Conservation (phyloP, 2,888 invertebrate species). For the Meteorus cinctellus region DNA sequence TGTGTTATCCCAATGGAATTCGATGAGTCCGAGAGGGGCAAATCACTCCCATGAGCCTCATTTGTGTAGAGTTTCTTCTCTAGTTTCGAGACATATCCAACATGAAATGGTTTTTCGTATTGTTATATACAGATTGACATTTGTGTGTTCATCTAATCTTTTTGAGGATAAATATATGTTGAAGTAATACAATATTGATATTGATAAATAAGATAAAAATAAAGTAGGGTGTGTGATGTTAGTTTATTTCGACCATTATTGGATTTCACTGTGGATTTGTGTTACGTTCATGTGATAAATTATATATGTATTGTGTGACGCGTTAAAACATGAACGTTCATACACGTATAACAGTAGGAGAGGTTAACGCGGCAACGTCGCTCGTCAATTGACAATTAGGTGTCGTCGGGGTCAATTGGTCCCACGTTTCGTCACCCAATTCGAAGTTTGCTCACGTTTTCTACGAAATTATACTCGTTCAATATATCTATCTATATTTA, state of each 20-base stretch:
- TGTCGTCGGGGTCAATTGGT: conserved; percentile 71
- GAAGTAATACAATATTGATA: conserved; percentile 11
- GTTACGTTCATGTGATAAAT: background rate
- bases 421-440: conserved; percentile 65
- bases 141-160: background rate
- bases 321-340: no score
- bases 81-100: conserved; percentile 29
- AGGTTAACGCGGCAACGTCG: conserved; percentile 63
- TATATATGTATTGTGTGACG: background rate
- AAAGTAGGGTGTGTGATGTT: conserved; percentile 12
- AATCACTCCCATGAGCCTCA: conserved; percentile 44
- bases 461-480: conserved; percentile 63
- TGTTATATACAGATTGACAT: conserved; percentile 34
- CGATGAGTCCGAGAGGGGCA: conserved; percentile 43
- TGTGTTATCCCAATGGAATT: conserved; percentile 43
- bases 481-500: background rate
- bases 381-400: conserved; percentile 72
- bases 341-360: conserved; percentile 24
- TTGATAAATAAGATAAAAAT: conserved; percentile 16
- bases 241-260: conserved; percentile 13
- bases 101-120: background rate
- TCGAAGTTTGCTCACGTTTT: conserved; percentile 69
- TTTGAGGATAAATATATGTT: conserved; percentile 23
- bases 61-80: conserved; percentile 36
- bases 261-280: background rate